Evolutionary conservation across 2,888 invertebrate species (phyloP), one percentile per base, ranked within the genome.

Genomic region (Podabrus alpinus): DNA sequence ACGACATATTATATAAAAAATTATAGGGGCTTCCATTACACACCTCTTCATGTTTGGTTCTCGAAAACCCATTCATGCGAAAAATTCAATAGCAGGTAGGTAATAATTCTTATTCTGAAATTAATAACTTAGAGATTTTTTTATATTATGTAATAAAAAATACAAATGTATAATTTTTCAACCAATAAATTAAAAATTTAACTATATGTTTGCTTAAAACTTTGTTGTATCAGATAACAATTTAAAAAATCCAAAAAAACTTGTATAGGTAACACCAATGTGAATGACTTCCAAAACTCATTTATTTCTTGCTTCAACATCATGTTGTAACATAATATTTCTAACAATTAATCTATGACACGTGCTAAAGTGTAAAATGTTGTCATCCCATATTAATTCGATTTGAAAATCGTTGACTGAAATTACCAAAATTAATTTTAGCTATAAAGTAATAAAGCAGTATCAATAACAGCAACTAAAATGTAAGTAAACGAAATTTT

Each of bases 261-360:
- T 60, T 45, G 45, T 45, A 45, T 45, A 45, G 69, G 69, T 61
- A 19, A 15, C 64, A 45, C n/a, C 45, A 64, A 64, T 66, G 71
- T 71, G 71, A 71, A 71, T 71, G 71, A 71, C 71, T 71, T 62
- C 29, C 71, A 59, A 62, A 45, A 15, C 59, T 25, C 29, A 45
- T 64, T 19, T 69, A 15, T 61, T 69, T 25, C 60, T 69, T 59
- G 29, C 21, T 62, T 19, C 15, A 71, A 66, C 19, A 59, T 69
- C 62, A 62, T 61, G n/a, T 62, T 24, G 62, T 64, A 64, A 21
- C 19, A 16, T 59, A 60, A 15, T 59, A 59, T n/a, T 16, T 69
- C 69, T 62, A 69, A 45, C 64, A 59, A 64, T 66, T 62, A 19
- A 71, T 71, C 66, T 71, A 66, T 15, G 19, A 15, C 19, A 45